Base-by-base conservation (phyloP, 2,797 vertebrate species). In the Cuculus canorus region DNA sequence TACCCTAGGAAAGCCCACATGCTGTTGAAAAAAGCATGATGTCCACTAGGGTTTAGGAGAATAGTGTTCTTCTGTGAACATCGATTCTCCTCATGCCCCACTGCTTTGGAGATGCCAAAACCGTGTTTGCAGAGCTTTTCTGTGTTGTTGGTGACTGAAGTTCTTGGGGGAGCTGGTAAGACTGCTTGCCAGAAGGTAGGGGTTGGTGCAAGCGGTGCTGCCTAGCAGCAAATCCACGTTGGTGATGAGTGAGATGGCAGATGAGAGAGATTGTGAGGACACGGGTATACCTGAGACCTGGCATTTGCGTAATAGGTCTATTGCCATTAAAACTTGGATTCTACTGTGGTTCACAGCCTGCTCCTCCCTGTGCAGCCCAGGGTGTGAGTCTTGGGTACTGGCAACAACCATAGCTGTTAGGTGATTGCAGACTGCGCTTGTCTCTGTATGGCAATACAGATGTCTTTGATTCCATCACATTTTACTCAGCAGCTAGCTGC, bases 331-430 rank as follows among this genome's bases (percentile, higher is more conserved):
- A 68, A 84, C 0, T 60, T n/a, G 5, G 1, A 9, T 47, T 64
- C 15, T 70, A 6, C 13, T 60, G 17, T 48, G 41, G 9, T n/a
- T 17, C 10, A 18, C 17, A 13, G 8, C 3, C 33, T 39, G 21
- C 22, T 80, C 3, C 17, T 47, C 13, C n/a, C 32, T 22, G 39
- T 19, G 41, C 39, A 72, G n/a, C 37, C 27, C 43, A 24, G 27
- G 13, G 13, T 17, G 19, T 1, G 15, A 33, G 25, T 4, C 17
- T 56, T 1, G 0, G 10, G 2, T 32, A n/a, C 22, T 50, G 66
- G 30, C 0, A 0, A 14, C 32, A 54, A 32, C 33, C 9, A 2
- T 1, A 11, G 5, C 33, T 23, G 5, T 45, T 1, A 52, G 75
- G 24, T 1, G 2, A 28, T 15, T 1, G 5, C 43, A 69, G 70